Evolutionary conservation across 2,797 vertebrate species (phyloP).

Genomic region (Coregonus sp.): DNA sequence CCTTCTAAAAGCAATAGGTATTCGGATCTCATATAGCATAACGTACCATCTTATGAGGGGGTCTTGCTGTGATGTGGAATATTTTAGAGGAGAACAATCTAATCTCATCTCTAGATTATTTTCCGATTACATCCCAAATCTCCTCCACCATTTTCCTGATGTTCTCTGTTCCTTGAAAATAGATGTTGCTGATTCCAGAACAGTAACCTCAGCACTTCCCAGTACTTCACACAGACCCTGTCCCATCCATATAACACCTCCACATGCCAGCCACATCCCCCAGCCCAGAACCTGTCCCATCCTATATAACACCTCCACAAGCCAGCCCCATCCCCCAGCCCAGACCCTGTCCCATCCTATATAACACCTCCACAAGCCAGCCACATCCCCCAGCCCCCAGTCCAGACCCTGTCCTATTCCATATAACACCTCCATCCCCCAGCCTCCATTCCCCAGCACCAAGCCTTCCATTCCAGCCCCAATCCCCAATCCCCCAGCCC

Average conservation of each 20-base stretch:
- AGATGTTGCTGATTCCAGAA: not conserved
- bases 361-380: no score
- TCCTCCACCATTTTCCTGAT: not conserved
- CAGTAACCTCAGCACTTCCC: not conserved
- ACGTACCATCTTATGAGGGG: not conserved
- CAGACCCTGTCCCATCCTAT: no score
- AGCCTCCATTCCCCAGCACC: no score
- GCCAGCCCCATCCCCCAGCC: no score
- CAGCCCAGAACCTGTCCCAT: no score
- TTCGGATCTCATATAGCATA: not conserved
- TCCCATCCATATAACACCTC: not conserved
- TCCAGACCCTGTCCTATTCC: no score
- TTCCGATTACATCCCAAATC: not conserved
- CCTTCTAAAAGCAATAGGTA: constrained; percentile 6
- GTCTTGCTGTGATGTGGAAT: not conserved
- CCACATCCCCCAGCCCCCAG: no score
- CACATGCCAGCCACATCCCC: not conserved
- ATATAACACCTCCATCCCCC: no score
- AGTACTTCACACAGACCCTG: not conserved
- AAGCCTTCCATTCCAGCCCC: no score
- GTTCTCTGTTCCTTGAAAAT: not conserved
- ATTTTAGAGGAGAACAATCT: not conserved
- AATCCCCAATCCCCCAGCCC: no score
- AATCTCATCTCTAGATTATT: not conserved
- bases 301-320: no score